A percentile compares a stretch with the other conserved stretches of the same genome.
Evolutionary conservation across 2,888 invertebrate species (phyloP).

Genomic region (Drosophila kambysellisi): DNA sequence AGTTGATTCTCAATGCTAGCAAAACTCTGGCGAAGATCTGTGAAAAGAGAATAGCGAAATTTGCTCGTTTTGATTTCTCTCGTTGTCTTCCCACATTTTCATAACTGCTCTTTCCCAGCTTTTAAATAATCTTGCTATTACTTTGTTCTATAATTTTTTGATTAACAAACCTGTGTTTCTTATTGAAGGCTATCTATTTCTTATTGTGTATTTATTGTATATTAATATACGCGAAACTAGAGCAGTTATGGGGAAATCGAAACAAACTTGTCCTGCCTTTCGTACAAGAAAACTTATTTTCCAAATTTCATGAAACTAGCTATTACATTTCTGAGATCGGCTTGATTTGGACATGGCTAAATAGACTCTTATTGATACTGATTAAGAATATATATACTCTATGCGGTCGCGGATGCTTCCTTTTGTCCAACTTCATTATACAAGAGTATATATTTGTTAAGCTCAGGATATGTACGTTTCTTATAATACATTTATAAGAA

Average conservation of each 20-base stretch:
- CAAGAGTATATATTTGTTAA: background rate
- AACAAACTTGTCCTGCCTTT: background rate
- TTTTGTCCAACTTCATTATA: background rate
- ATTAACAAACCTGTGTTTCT: background rate
- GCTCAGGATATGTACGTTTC: background rate
- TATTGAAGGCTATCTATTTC: background rate
- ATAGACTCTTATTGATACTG: background rate
- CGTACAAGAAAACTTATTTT: background rate
- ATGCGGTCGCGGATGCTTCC: background rate
- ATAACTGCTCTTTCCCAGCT: background rate
- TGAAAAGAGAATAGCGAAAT: background rate
- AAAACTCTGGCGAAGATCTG: background rate
- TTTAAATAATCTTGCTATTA: background rate
- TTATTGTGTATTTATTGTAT: background rate
- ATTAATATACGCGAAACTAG: background rate
- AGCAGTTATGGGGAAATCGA: background rate
- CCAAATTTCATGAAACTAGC: background rate
- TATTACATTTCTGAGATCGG: background rate
- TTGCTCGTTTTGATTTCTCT: background rate
- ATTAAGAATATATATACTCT: background rate
- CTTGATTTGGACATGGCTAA: background rate
- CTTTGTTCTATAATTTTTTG: background rate
- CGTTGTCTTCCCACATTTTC: background rate
- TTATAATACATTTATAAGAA: background rate
- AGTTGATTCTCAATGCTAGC: background rate